Percentiles rank a stretch among this genome's conserved stretches.
phyloP scores from a whole-genome alignment of 2,113 vertebrate genomes.

The Eulemur macaco region DNA sequence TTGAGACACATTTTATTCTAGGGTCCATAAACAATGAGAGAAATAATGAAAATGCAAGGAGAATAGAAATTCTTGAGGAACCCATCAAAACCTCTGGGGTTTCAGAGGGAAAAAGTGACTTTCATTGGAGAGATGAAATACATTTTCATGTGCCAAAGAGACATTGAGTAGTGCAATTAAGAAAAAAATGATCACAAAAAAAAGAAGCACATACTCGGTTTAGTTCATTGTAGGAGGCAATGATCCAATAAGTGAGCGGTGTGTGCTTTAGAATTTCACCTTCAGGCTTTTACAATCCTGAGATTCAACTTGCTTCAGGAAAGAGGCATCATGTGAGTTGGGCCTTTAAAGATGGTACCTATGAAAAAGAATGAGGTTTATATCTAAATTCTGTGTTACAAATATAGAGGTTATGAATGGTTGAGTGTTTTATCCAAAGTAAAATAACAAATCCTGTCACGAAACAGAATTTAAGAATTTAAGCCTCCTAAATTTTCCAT shows the following conservation, averaged over 20 bases:
- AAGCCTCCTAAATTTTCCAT: not conserved
- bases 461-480: constrained; percentile 4
- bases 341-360: not conserved
- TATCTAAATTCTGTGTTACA: not conserved
- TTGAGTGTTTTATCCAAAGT: not conserved
- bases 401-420: not conserved
- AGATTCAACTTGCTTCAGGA: not conserved
- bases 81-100: not conserved
- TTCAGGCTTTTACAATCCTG: not conserved
- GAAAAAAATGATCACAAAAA: not conserved
- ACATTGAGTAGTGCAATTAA: not conserved
- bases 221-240: not conserved
- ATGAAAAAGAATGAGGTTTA: not conserved
- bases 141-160: not conserved
- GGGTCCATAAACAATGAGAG: not conserved
- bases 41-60: not conserved
- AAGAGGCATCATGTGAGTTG: not conserved
- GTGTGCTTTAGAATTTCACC: not conserved
- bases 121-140: not conserved
- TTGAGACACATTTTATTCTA: not conserved
- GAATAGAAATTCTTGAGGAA: not conserved
- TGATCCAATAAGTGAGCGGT: not conserved
- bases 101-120: not conserved
- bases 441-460: not conserved
- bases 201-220: not conserved